Evolutionary conservation across 2,113 vertebrate genomes (phyloP).

Genomic region (Lepisosteus oculatus): DNA sequence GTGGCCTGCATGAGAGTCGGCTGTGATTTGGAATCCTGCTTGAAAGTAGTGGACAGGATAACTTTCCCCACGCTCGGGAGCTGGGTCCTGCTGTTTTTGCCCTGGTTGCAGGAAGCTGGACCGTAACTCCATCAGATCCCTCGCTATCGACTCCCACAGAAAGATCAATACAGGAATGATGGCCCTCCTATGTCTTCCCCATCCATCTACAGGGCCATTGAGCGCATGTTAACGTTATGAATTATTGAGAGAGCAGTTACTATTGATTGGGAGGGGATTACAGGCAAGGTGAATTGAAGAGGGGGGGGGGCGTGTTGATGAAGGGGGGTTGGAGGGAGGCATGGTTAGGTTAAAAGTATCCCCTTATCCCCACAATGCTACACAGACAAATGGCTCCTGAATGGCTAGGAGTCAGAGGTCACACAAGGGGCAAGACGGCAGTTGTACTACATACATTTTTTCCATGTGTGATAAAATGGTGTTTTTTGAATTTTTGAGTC

Average conservation of each 20-base stretch:
- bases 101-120: conserved; percentile 45
- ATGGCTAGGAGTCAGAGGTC: conserved; percentile 61
- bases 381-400: conserved; percentile 56
- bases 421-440: conserved; percentile 44
- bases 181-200: conserved; percentile 72
- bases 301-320: background rate
- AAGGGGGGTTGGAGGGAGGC: background rate
- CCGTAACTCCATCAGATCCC: conserved; percentile 71
- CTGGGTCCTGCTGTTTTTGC: conserved; percentile 37
- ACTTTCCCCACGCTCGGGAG: background rate
- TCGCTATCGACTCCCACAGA: conserved; percentile 63
- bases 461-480: background rate
- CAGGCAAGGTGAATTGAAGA: conserved; percentile 54
- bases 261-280: conserved; percentile 74
- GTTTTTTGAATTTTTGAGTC: conserved; percentile 11
- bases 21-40: no score
- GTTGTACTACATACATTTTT: conserved; percentile 32
- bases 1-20: background rate
- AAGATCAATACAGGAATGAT: conserved; percentile 74
- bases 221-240: conserved; percentile 82
- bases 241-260: conserved; percentile 80
- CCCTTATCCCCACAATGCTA: conserved; percentile 42
- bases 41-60: conserved; percentile 19
- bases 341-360: conserved; percentile 57
- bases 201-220: conserved; percentile 71